A percentile compares a stretch with the other conserved stretches of the same genome.
Conservation (phyloP, 2,797 vertebrate species). For the Galaxias olidus region DNA sequence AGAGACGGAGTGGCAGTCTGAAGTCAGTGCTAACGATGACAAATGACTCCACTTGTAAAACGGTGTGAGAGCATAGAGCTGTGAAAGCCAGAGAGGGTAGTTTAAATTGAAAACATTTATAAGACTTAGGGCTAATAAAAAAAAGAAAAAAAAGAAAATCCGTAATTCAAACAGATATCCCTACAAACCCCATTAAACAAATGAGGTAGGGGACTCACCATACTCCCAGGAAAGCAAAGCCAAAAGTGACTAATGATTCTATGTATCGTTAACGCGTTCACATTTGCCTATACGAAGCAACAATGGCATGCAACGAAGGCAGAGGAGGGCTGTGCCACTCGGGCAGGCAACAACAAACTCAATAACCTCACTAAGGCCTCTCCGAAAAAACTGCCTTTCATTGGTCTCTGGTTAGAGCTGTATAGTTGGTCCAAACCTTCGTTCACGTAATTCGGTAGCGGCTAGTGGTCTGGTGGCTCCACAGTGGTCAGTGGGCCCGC, state of each 20-base stretch:
- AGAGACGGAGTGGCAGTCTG: constrained; percentile 30
- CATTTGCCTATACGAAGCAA: no score
- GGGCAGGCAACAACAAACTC: not conserved
- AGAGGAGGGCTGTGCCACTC: not conserved
- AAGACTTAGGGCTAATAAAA: constrained; percentile 40
- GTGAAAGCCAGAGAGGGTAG: constrained; percentile 38
- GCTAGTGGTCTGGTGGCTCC: constrained; percentile 49
- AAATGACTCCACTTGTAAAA: constrained; percentile 60
- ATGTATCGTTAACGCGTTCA: not conserved
- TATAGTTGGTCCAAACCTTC: constrained; percentile 36
- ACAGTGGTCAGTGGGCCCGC: constrained; percentile 64
- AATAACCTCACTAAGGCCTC: no score
- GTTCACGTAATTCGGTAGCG: constrained; percentile 32
- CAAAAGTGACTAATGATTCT: not conserved
- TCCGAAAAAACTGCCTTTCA: constrained; percentile 8
- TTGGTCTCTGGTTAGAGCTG: constrained; percentile 48
- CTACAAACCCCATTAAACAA: constrained; percentile 34
- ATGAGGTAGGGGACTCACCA: not conserved
- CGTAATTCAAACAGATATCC: constrained; percentile 27
- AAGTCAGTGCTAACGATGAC: constrained; percentile 56
- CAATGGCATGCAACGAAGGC: not conserved
- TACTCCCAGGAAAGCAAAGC: not conserved
- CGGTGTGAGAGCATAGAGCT: constrained; percentile 44
- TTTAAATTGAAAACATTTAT: constrained; percentile 40
- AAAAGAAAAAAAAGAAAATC: constrained; percentile 41